Evolutionary conservation across 1,140 invertebrate species (phyloP).

Genomic region (Nephila pilipes): DNA sequence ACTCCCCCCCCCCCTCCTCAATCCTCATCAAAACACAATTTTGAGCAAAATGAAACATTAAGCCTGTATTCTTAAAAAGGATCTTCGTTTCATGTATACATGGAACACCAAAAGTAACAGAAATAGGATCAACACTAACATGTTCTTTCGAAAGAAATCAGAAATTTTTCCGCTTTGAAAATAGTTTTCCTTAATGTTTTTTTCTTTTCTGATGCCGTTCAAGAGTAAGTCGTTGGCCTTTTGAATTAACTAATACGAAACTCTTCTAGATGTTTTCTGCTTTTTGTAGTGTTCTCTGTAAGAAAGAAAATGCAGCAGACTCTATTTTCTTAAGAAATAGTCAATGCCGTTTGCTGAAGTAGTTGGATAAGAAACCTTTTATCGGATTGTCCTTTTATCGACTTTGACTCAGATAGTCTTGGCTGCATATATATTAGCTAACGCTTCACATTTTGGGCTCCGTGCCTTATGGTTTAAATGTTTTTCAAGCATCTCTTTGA

Average conservation of each 20-base stretch:
- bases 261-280: background rate
- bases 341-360: background rate
- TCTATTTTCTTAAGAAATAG: background rate
- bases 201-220: background rate
- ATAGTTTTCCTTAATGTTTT: background rate
- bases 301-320: background rate
- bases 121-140: background rate
- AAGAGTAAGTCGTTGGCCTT: background rate
- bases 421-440: background rate
- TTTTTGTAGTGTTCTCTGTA: background rate
- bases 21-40: no score
- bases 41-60: no score
- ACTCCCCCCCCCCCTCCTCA: no score
- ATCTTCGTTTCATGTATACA: no score
- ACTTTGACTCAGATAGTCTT: conserved; percentile 2
- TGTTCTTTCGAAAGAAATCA: background rate
- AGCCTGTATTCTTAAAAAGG: no score
- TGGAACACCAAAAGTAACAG: no score
- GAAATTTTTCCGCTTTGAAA: background rate
- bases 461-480: background rate
- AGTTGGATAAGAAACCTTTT: background rate
- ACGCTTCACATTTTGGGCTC: background rate
- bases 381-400: conserved; percentile 12
- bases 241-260: background rate
- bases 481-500: no score